phyloP scores from a whole-genome alignment of 2,888 invertebrate genomes.

The Iselma pallidipennis region DNA sequence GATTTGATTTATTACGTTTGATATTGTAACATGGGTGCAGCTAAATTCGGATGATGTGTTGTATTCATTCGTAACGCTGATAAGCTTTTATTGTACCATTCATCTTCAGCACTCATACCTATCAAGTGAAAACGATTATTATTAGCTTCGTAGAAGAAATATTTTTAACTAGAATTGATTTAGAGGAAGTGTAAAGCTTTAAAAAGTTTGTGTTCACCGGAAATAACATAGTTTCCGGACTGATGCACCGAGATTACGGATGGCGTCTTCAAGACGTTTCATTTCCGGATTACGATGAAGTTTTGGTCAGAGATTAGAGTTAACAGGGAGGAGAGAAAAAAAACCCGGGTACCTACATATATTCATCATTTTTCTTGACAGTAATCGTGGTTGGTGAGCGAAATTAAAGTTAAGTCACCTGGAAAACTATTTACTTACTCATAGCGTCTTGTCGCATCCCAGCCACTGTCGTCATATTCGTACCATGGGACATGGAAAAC shows the following conservation, averaged over 20 bases:
- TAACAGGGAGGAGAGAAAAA: background rate
- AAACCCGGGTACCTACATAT: too few species aligned
- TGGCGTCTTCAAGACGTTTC: constrained; percentile 53
- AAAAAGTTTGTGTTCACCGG: constrained; percentile 27
- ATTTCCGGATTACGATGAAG: constrained; percentile 51
- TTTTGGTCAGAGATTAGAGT: constrained; percentile 31
- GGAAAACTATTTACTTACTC: constrained; percentile 62
- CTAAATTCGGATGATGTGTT: constrained; percentile 92
- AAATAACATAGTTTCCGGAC: constrained; percentile 41
- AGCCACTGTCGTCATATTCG: constrained; percentile 87
- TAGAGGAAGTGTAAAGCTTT: constrained; percentile 12
- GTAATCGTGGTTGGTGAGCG: background rate
- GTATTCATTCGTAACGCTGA: constrained; percentile 97
- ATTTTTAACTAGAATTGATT: background rate
- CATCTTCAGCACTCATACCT: constrained; percentile 93
- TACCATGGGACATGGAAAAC: constrained; percentile 91
- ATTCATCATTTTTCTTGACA: too few species aligned
- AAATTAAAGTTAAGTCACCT: background rate
- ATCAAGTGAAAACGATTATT: constrained; percentile 38
- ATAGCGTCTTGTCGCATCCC: constrained; percentile 87
- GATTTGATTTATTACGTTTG: constrained; percentile 78
- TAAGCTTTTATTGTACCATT: constrained; percentile 98
- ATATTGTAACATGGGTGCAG: constrained; percentile 96
- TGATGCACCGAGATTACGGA: constrained; percentile 45
- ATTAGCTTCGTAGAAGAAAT: background rate